Conservation (phyloP, 2,888 invertebrate genomes). For the Pharmacophagus antenor region DNA sequence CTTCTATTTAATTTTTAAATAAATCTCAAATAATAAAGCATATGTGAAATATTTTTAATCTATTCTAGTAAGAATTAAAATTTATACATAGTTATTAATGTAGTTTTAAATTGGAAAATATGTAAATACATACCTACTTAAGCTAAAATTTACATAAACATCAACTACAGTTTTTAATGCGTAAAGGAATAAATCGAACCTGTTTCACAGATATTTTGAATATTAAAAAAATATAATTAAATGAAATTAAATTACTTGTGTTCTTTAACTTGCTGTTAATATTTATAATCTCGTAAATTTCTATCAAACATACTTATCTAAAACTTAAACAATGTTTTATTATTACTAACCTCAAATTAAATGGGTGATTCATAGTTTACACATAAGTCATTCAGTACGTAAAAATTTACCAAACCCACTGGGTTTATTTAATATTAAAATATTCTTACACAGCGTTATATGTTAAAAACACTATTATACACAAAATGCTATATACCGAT, state of each 20-base stretch:
- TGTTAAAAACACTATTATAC: background rate
- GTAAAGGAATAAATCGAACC: background rate
- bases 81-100: background rate
- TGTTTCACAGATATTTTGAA: no score
- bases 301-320: background rate
- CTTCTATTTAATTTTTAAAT: background rate
- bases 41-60: background rate
- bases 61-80: background rate
- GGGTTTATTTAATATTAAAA: no score
- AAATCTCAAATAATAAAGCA: background rate
- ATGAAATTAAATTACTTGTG: no score
- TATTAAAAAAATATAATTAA: no score
- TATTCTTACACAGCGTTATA: no score
- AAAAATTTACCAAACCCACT: no score
- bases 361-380: slow-evolving; percentile 44
- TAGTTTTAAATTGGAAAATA: background rate
- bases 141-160: no score
- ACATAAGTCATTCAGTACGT: background rate
- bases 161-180: no score
- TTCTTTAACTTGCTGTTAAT: no score
- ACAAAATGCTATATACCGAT: background rate
- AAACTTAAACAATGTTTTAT: background rate
- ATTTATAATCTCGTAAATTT: background rate
- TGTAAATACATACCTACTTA: no score
- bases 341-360: slow-evolving; percentile 36